Base-by-base conservation (phyloP, 1,140 invertebrate species). In the Philaenus spumarius region DNA sequence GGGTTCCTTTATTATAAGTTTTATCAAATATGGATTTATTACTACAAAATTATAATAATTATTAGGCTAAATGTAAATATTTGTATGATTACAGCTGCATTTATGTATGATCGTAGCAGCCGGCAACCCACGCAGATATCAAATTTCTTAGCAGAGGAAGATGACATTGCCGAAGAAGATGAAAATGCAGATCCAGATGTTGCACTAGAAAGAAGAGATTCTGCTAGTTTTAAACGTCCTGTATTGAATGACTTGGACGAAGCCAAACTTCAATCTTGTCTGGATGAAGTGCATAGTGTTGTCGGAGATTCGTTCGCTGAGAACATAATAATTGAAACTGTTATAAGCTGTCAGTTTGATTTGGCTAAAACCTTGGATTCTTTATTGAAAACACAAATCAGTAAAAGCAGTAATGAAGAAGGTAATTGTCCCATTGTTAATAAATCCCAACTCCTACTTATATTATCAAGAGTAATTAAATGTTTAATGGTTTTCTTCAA, bases 251-350 rank as follows among this genome's bases (percentile, higher is more conserved):
- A 87, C 48, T 62, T 82, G 1, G 85, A 89, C 46, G 79, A 81
- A 75, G 84, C 80, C 0, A 85, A 83, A 69, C 73, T 95, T 3
- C 81, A 85, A 64, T 90, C 88, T 1, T 95, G 92, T 67, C 75
- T 95, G 9, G 90, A 95, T 68, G 81, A 86, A 68, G 80, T 95
- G 14, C 79, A 85, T 57, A 84, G 85, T 68, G 80, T 95, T 26
- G 78, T 94, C 50, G 90, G 90, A 26, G 87, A 93, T 58, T 77
- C 82, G 0, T 70, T 86, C 22, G 77, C 87, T 1, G 86, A 92
- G 58, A 75, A 81, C 55, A 74, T 81, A 34, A 77, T 94, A 17
- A 78, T 82, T 4, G 77, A 82, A 35, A 80, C 79, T 35, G 78
- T 88, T 23, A 71, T 89, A 46, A 71, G 75, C 60, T 76, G 84